Conservation (phyloP, 2,797 vertebrate species). For the Cynopterus sphinx region DNA sequence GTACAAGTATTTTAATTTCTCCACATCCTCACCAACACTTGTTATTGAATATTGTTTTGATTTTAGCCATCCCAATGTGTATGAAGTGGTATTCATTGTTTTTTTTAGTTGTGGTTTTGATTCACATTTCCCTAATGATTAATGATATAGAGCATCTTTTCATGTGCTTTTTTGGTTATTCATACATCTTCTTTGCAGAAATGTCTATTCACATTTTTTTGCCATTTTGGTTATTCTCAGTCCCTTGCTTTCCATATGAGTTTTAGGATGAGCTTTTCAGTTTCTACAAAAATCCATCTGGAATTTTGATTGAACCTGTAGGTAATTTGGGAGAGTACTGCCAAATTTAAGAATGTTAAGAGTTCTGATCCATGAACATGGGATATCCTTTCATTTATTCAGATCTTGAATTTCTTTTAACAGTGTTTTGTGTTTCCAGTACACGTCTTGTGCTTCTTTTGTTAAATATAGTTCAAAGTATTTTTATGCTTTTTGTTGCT, state of each 20-base stretch:
- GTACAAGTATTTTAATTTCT: not conserved
- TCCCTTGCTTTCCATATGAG: not conserved
- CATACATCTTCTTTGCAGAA: not conserved
- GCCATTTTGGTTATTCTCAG: not conserved
- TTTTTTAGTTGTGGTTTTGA: not conserved
- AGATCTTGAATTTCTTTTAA: conserved; percentile 18
- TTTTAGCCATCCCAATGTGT: not conserved
- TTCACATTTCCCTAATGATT: not conserved
- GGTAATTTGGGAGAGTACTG: not conserved
- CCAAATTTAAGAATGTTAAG: not conserved
- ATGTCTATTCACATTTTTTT: not conserved
- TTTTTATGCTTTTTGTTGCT: not conserved
- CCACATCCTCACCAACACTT: not conserved
- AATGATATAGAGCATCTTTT: not conserved
- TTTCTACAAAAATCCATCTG: not conserved
- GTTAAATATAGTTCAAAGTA: not conserved
- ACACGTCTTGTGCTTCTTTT: not conserved
- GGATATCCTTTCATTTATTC: not conserved
- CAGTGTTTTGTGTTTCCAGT: not conserved
- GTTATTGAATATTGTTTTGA: not conserved
- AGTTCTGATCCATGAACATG: not conserved
- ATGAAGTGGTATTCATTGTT: not conserved
- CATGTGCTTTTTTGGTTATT: not conserved
- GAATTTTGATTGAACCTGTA: not conserved
- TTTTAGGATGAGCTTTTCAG: not conserved